Evolutionary conservation across 2,888 invertebrate genomes (phyloP), one percentile per base, ranked within the genome.

Genomic region (Macrophya alboannulata): DNA sequence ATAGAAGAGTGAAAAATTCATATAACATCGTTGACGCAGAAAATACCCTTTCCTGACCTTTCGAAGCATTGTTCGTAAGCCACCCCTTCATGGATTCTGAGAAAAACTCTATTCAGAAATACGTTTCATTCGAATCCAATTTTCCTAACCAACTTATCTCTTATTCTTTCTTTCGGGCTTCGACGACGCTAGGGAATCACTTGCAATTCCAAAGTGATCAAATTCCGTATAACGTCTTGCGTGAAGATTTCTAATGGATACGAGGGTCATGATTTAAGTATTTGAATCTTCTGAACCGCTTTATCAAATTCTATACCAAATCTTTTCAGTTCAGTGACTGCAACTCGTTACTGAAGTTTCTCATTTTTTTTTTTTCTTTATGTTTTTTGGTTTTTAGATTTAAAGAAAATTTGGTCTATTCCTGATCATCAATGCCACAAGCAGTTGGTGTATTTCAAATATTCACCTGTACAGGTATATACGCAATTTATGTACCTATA

Each of bases 41-140:
- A 68, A 68, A 68, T 68, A 31, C 37, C 68, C 68, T 68, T 68
- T 37, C 6, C 68, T 68, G 31, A 37, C 68, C 37, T 68, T 37
- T 68, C 37, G 68, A 68, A 68, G 37, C 68, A 15, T 37, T 17
- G 68, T 37, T 68, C 37, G 68, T 17, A 68, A 68, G 31, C 68
- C 37, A 31, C 68, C 37, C 37, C 68, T 37, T 68, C n/a, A 68
- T 25, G 15, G 68, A 17, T 68, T 68, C 68, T 37, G 68, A 68
- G 68, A 68, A 68, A 37, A 68, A 17, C 17, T 37, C 68, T 37
- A 17, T 68, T 37, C 68, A 68, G 68, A 68, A 68, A 68, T 68
- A 68, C 68, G 68, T 68, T 68, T 68, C 37, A 68, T 25, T 68
- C 31, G 37, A 37, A 68, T 68, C 37, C 68, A 68, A 68, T 68